phyloP scores from a whole-genome alignment of 2,797 vertebrate species.

The Sebastes vulpes region DNA sequence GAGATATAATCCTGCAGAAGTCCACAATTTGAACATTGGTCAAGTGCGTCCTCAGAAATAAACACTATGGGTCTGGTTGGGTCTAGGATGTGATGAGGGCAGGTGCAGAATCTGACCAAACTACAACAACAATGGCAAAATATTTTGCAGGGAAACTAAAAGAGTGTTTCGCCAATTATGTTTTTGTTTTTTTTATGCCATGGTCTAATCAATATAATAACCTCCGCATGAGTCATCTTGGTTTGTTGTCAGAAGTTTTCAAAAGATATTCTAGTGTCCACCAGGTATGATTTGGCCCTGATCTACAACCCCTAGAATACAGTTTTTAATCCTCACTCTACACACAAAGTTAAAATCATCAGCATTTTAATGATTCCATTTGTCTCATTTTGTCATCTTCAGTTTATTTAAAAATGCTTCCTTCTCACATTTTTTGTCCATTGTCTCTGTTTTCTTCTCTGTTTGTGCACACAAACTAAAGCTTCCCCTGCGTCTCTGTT shows the following conservation, averaged over 20 bases:
- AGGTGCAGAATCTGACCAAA: background rate
- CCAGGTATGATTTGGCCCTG: background rate
- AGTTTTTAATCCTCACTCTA: background rate
- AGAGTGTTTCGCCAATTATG: background rate
- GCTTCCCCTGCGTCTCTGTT: background rate
- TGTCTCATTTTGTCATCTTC: background rate
- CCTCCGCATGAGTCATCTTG: no score
- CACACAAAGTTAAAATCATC: background rate
- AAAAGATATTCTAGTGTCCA: background rate
- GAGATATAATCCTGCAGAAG: no score
- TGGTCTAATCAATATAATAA: no score
- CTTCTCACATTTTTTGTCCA: background rate
- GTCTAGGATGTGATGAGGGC: background rate
- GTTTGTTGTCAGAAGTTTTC: background rate
- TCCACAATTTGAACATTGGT: no score
- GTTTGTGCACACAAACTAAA: background rate
- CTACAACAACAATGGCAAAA: background rate
- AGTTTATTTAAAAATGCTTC: background rate
- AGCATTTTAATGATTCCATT: background rate
- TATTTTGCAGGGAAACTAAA: background rate
- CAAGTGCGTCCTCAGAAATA: no score
- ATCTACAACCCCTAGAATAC: background rate
- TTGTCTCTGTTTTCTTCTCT: background rate
- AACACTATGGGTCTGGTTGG: no score
- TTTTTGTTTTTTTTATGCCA: fast-evolving